Conservation (phyloP, 2,797 vertebrate genomes). For the Gymnothorax reevesii region DNA sequence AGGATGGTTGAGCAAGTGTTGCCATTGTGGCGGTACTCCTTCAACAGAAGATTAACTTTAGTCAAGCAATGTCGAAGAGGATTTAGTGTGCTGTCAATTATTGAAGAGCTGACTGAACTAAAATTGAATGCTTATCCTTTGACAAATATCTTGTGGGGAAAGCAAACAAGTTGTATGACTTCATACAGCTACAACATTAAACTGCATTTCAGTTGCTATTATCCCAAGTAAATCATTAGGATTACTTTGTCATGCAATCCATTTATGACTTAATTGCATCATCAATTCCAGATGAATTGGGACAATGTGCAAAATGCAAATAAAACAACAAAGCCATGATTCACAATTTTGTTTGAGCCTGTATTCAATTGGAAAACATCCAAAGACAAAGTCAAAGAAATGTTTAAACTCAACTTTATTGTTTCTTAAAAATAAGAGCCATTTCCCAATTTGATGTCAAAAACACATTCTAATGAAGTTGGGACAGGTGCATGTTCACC, state of each 20-base stretch:
- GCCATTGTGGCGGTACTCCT: conserved; percentile 6
- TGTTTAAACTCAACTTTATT: too few relatives aligned
- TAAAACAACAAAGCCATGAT: too few relatives aligned
- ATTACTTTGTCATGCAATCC: not conserved
- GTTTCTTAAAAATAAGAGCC: too few relatives aligned
- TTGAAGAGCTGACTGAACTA: conserved; percentile 2
- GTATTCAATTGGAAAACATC: too few relatives aligned
- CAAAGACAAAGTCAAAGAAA: too few relatives aligned
- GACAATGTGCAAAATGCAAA: too few relatives aligned
- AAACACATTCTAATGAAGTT: too few relatives aligned
- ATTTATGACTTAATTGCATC: not conserved
- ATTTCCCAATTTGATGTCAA: too few relatives aligned
- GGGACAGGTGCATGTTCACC: too few relatives aligned
- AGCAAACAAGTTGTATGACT: not conserved
- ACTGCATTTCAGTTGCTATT: not conserved
- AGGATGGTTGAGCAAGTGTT: conserved; percentile 11
- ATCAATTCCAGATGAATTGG: too few relatives aligned
- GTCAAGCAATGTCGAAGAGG: conserved; percentile 12
- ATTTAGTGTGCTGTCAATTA: conserved; percentile 15
- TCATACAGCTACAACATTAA: not conserved
- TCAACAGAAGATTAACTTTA: not conserved
- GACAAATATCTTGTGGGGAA: not conserved
- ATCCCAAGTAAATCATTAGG: not conserved
- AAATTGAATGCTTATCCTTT: conserved; percentile 4
- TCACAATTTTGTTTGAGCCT: too few relatives aligned